phyloP scores from a whole-genome alignment of 2,888 invertebrate species.

The Tromatobia lineatoria region DNA sequence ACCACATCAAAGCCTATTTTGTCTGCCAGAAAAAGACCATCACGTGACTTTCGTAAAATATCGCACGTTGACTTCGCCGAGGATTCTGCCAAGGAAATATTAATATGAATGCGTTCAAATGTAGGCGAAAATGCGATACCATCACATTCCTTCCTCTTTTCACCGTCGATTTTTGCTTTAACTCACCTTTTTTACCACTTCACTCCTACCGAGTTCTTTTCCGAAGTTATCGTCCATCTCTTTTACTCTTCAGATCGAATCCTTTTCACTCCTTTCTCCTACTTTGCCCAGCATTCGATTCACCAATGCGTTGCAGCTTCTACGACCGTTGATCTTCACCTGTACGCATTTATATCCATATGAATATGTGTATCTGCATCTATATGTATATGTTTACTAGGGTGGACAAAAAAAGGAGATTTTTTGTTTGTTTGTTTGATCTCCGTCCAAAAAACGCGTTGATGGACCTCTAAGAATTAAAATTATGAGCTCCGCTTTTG shows the following conservation, averaged over 20 bases:
- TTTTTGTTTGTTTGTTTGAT: too few relatives aligned
- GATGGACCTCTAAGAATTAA: too few relatives aligned
- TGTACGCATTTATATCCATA: not conserved
- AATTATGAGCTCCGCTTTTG: too few relatives aligned
- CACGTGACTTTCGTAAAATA: slow-evolving; percentile 35
- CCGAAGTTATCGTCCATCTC: slow-evolving; percentile 30
- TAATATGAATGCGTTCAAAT: slow-evolving; percentile 79
- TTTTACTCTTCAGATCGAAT: slow-evolving; percentile 38
- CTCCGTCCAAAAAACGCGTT: too few relatives aligned
- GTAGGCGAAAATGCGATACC: slow-evolving; percentile 80
- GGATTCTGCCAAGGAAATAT: slow-evolving; percentile 76
- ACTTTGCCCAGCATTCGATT: slow-evolving; percentile 34
- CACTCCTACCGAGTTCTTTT: slow-evolving; percentile 28
- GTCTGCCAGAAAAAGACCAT: slow-evolving; percentile 35
- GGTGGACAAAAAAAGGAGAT: too few relatives aligned
- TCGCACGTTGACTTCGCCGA: slow-evolving; percentile 40
- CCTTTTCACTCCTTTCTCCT: slow-evolving; percentile 10
- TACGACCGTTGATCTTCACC: slow-evolving; percentile 34
- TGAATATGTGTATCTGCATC: not conserved
- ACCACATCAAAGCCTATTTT: not conserved
- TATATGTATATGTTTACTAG: too few relatives aligned
- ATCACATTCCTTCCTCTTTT: slow-evolving; percentile 31
- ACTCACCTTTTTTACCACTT: slow-evolving; percentile 46
- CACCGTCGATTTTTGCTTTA: slow-evolving; percentile 64
- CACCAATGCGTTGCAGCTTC: slow-evolving; percentile 30